phyloP scores from a whole-genome alignment of 2,888 invertebrate genomes.

The Podotricha telesiphe region DNA sequence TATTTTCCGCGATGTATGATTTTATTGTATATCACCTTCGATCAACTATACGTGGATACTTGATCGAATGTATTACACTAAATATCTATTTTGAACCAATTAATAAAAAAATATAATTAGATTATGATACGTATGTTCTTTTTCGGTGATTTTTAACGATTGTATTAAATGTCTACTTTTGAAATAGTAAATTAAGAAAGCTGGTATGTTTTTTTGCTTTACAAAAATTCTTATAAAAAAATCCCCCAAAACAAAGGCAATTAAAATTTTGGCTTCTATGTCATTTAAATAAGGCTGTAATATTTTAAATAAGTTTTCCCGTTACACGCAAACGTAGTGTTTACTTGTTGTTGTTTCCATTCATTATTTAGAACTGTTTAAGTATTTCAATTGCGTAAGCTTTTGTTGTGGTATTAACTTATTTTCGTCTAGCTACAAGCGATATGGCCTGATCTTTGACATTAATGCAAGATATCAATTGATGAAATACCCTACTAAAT shows the following conservation, averaged over 20 bases:
- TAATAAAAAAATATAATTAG: too few relatives aligned
- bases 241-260: not conserved
- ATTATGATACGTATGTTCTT: too few relatives aligned
- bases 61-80: too few relatives aligned
- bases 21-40: too few relatives aligned
- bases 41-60: too few relatives aligned
- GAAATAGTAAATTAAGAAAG: too few relatives aligned
- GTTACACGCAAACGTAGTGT: constrained; percentile 7
- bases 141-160: too few relatives aligned
- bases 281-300: not conserved
- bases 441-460: constrained; percentile 69
- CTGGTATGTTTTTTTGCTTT: too few relatives aligned
- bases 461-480: constrained; percentile 70
- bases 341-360: constrained; percentile 20
- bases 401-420: constrained; percentile 56
- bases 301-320: not conserved
- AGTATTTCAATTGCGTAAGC: constrained; percentile 70
- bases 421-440: constrained; percentile 64
- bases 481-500: constrained; percentile 32
- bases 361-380: not conserved
- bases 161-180: too few relatives aligned
- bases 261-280: not conserved
- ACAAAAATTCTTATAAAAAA: too few relatives aligned
- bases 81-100: too few relatives aligned
- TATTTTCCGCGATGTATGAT: too few relatives aligned